A percentile compares a stretch with the other conserved stretches of the same genome.
phyloP scores from a whole-genome alignment of 2,113 vertebrate species.

The Calcarius ornatus region DNA sequence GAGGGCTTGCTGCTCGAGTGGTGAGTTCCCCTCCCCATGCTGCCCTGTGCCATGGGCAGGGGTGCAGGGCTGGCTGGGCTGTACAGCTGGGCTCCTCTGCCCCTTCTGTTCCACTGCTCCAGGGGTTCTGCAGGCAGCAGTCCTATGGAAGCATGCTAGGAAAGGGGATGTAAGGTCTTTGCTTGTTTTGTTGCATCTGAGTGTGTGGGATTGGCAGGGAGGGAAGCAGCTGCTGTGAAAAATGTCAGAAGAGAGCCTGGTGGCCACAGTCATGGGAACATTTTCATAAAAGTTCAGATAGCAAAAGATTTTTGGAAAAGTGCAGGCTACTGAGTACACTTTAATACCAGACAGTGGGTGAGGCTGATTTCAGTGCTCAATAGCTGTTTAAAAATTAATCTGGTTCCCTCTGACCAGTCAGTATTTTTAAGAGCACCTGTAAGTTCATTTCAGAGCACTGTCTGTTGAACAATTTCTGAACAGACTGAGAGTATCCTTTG shows the following conservation, averaged over 20 bases:
- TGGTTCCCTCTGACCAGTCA: neutral
- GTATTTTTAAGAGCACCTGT: neutral
- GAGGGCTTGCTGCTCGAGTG: fast-evolving
- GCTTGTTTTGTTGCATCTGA: neutral
- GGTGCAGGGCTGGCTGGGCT: fast-evolving
- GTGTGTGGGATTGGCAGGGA: neutral
- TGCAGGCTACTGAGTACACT: neutral
- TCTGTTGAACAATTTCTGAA: neutral
- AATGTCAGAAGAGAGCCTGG: neutral
- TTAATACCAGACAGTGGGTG: neutral
- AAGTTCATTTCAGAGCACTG: neutral
- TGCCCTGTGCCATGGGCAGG: neutral
- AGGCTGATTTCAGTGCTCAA: neutral
- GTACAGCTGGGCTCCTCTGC: neutral
- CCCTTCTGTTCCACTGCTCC: fast-evolving
- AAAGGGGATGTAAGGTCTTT: neutral
- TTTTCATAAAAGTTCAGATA: neutral
- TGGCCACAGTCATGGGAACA: neutral
- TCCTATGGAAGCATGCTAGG: fast-evolving
- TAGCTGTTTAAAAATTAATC: neutral
- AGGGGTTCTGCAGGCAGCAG: neutral
- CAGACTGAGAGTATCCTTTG: neutral
- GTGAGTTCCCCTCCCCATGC: neutral
- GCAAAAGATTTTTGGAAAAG: neutral
- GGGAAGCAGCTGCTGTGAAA: neutral